A percentile compares a stretch with the other conserved stretches of the same genome.
Evolutionary conservation across 1,140 invertebrate species (phyloP).

Genomic region (Littorina saxatilis): DNA sequence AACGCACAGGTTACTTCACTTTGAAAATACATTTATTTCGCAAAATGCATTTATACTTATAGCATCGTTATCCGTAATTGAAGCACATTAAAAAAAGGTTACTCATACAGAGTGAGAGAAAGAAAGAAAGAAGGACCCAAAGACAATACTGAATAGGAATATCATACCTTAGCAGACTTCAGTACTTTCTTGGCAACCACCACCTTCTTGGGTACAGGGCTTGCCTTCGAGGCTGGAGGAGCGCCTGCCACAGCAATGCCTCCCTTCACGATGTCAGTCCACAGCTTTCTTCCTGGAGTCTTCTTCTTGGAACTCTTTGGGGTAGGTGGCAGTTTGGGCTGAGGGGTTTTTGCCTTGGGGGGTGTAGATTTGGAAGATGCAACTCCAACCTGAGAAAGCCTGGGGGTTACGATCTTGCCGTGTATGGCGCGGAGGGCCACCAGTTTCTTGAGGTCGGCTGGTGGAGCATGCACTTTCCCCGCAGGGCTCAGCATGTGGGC

Average conservation of each 20-base stretch:
- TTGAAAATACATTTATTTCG: too few relatives aligned
- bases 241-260: conserved; percentile 39
- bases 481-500: conserved; percentile 44
- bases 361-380: neutral
- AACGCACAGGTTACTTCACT: too few relatives aligned
- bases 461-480: conserved; percentile 52
- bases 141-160: neutral
- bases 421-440: conserved; percentile 67
- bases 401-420: conserved; percentile 64
- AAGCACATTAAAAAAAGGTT: too few relatives aligned
- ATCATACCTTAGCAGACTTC: conserved; percentile 41
- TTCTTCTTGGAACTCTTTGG: conserved; percentile 32
- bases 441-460: conserved; percentile 61
- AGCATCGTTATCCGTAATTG: too few relatives aligned
- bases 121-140: too few relatives aligned
- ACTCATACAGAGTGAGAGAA: too few relatives aligned
- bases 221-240: conserved; percentile 28
- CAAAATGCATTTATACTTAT: too few relatives aligned
- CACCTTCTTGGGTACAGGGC: conserved; percentile 5
- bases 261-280: conserved; percentile 67
- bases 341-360: neutral
- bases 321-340: neutral
- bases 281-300: conserved; percentile 50
- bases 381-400: conserved; percentile 36
- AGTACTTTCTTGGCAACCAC: conserved; percentile 38